Base-by-base conservation (phyloP, 2,888 invertebrate species). In the Entomobrya proxima region DNA sequence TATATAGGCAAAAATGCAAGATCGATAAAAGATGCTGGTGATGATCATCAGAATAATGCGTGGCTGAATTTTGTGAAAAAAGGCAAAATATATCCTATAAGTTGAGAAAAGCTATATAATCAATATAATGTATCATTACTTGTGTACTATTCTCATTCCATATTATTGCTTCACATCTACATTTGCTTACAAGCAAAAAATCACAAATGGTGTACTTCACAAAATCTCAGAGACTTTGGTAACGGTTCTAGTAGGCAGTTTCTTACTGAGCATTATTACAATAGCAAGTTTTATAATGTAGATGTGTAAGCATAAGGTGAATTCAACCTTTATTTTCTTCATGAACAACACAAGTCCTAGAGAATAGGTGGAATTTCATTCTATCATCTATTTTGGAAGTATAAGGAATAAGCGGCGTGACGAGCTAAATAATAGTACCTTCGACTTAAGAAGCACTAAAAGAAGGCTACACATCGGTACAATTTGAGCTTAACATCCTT, bases 121-220 rank as follows among this genome's bases (percentile, higher is more conserved):
- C n/a, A n/a, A n/a, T n/a, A n/a, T 61, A 30, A 61, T 61, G 35
- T 61, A 61, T 32, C 61, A 61, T 61, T n/a, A n/a, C n/a, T 61
- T 32, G 61, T n/a, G 61, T 55, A 32, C 2, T 61, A 32, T 61
- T 6, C n/a, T 32, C 15, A 3, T n/a, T 30, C n/a, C n/a, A n/a
- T n/a, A n/a, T n/a, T 55, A 32, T 32, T 32, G 32, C 32, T 30
- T 61, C n/a, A n/a, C n/a, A n/a, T 32, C 35, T 32, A n/a, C 30
- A 21, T 58, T 58, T 61, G 3, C n/a, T n/a, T n/a, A 7, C 32
- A 32, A 61, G 61, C 15, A 32, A n/a, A 61, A 61, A 2, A n/a
- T 61, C 61, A 32, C 61, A 61, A 61, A 32, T 61, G 61, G 61
- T 61, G n/a, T n/a, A 21, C 61, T 61, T 61, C 35, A 32, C 61